Base-by-base conservation (phyloP, 2,113 vertebrate genomes). In the human (Homo sapiens) region DNA sequence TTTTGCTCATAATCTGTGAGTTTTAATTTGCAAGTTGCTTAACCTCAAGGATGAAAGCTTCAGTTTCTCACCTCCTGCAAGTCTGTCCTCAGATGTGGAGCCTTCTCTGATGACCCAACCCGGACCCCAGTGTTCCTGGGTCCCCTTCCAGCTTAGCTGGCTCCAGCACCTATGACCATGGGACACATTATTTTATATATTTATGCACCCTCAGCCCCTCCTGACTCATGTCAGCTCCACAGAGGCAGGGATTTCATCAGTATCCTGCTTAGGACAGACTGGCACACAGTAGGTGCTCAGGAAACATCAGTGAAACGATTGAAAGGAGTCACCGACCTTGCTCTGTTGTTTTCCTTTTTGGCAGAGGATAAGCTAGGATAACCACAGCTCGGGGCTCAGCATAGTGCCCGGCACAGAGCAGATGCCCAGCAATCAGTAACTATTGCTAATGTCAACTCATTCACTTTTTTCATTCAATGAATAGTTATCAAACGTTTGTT, bases 131-230 rank as follows among this genome's bases (percentile, higher is more conserved):
- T 10, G 1, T 25, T n/a, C 32, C 59, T 14, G 3, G 38, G 8
- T 11, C 73, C 66, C 2, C 0, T 57, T 18, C 48, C 6, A 1
- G 1, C 52, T 22, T 12, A 25, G 16, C 17, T 16, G 38, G 2
- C 48, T 17, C 23, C 11, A 38, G 40, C 80, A 14, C 23, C 25
- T 43, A 3, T 35, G 68, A 11, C 40, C 86, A 17, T 30, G 38
- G 23, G 18, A 50, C 43, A n/a, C 12, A 2, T 35, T 22, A 1
- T 27, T 22, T 25, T n/a, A n/a, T 32, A 2, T 8, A 7, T 4
- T 35, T 38, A 9, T 32, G 38, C n/a, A 6, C 61, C 48, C 5
- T 30, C 8, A 0, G 55, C 16, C 55, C 11, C 18, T 59, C 59
- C 35, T 48, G 38, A 1, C 72, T 32, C 9, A 30, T 0, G 4